phyloP scores from a whole-genome alignment of 2,888 invertebrate genomes.

The Chrysodeixis includens region DNA sequence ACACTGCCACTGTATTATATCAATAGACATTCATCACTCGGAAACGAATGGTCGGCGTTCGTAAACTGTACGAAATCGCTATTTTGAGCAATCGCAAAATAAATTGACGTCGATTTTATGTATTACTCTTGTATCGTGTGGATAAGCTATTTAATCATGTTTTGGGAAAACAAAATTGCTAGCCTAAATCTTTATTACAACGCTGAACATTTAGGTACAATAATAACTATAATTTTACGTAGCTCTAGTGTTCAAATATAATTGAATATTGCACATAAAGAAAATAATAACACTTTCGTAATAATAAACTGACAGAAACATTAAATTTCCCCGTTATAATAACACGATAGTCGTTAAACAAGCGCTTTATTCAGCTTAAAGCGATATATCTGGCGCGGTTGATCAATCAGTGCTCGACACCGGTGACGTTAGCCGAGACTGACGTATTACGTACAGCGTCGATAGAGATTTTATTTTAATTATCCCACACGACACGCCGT shows the following conservation, averaged over 20 bases:
- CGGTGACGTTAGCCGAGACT: constrained; percentile 54
- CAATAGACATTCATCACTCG: constrained; percentile 62
- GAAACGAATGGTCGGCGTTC: constrained; percentile 40
- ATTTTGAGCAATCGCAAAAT: constrained; percentile 31
- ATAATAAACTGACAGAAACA: constrained; percentile 24
- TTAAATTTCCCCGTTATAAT: constrained; percentile 44
- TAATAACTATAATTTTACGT: not conserved
- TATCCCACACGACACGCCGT: constrained; percentile 66
- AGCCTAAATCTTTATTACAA: not conserved
- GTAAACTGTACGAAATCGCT: constrained; percentile 28
- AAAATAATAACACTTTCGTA: not conserved
- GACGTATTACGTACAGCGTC: constrained; percentile 49
- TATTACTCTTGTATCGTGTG: not conserved
- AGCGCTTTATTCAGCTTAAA: constrained; percentile 44
- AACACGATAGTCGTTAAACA: constrained; percentile 41
- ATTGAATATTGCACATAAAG: not conserved
- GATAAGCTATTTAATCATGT: constrained; percentile 2
- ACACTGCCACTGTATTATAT: constrained; percentile 65
- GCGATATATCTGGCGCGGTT: constrained; percentile 54
- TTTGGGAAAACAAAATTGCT: constrained; percentile 15
- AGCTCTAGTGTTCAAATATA: not conserved
- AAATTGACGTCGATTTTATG: constrained; percentile 13
- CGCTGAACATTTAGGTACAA: not conserved
- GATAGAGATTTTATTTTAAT: constrained; percentile 63
- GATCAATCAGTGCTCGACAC: constrained; percentile 54